These are phyloP conservation scores for Grammomys surdaster DNA, from an alignment of 2,113 vertebrate species.

Conservation along the genomic window DNA sequence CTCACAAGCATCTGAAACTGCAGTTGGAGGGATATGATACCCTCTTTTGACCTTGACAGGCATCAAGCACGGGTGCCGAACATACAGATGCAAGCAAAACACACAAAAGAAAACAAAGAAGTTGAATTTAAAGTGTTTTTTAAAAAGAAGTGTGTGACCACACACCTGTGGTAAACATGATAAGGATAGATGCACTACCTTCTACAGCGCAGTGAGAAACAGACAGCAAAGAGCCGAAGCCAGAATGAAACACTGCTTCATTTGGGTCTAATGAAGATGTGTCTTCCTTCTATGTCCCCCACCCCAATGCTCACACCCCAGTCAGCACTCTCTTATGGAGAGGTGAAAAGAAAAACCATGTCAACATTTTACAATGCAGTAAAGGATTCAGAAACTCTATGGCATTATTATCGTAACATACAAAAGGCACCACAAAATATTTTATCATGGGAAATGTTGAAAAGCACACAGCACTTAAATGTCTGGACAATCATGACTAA, in stretches of 20 bases:
- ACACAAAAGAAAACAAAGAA: background rate
- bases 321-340: background rate
- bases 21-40: background rate
- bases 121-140: background rate
- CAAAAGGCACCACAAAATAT: conserved; percentile 25
- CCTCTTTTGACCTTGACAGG: background rate
- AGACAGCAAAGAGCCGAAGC: background rate
- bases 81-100: background rate
- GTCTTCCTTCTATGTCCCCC: background rate
- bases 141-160: background rate
- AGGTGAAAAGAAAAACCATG: conserved; percentile 31
- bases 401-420: background rate
- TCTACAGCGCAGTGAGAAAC: background rate
- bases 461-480: conserved; percentile 5
- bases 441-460: background rate
- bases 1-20: background rate
- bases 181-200: background rate
- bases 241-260: background rate
- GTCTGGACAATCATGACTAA: background rate
- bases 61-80: too few relatives aligned
- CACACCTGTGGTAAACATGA: background rate
- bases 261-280: background rate
- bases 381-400: background rate
- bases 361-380: conserved; percentile 39
- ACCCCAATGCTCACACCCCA: background rate